phyloP scores from a whole-genome alignment of 2,888 invertebrate species.

The Lydus trimaculatus region DNA sequence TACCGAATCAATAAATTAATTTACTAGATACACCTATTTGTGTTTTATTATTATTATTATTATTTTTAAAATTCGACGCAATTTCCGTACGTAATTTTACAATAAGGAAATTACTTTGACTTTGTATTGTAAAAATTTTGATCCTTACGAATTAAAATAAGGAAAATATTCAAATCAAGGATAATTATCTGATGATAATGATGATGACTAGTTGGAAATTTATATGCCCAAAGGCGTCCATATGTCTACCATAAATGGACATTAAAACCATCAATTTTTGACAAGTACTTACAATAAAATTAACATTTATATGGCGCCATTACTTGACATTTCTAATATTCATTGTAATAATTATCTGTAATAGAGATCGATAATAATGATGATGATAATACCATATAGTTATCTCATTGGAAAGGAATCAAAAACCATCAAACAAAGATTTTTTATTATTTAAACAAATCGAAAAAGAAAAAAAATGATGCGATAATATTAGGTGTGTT shows the following conservation, averaged over 20 bases:
- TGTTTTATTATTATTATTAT: too few relatives aligned
- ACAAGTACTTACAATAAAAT: background rate
- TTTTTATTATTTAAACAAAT: background rate
- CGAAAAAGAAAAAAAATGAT: background rate
- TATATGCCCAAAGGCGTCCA: background rate
- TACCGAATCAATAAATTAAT: background rate
- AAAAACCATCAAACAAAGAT: background rate
- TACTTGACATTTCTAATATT: conserved; percentile 4
- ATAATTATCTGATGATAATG: background rate
- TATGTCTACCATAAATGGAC: background rate
- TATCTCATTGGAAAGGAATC: conserved; percentile 5
- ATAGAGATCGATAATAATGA: background rate
- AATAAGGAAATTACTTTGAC: background rate
- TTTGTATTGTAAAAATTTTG: background rate
- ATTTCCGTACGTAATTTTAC: conserved; percentile 1
- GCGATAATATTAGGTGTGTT: background rate
- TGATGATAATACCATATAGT: background rate
- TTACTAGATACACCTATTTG: background rate
- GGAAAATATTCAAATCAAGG: conserved; percentile 6
- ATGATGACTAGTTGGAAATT: background rate
- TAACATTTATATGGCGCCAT: conserved; percentile 6
- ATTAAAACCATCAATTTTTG: background rate
- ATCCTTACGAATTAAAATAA: background rate
- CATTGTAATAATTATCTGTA: background rate
- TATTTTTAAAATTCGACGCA: background rate